Evolutionary conservation across 2,888 invertebrate species (phyloP).

Genomic region (Theodoxus fluviatilis): DNA sequence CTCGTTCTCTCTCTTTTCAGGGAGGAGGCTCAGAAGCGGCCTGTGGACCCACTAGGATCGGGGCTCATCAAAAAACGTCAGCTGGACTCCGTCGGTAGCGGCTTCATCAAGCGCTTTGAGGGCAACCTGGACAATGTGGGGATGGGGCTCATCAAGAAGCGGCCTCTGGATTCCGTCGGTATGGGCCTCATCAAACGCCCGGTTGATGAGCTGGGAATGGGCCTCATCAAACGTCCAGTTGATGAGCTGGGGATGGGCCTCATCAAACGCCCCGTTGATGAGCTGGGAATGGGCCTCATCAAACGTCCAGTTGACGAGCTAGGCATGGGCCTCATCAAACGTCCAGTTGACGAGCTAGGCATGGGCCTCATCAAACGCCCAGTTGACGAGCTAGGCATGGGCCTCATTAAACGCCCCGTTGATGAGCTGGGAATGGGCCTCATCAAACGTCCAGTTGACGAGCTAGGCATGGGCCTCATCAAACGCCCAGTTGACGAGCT

Average conservation of each 20-base stretch:
- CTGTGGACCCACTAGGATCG: slow-evolving; percentile 20
- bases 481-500: slow-evolving; percentile 3
- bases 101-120: background rate
- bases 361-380: slow-evolving; percentile 27
- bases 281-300: slow-evolving; percentile 23
- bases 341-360: slow-evolving; percentile 15
- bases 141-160: slow-evolving; percentile 20
- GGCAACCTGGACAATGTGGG: slow-evolving; percentile 16
- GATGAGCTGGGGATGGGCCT: slow-evolving; percentile 18
- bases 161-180: background rate
- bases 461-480: slow-evolving; percentile 16
- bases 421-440: slow-evolving; percentile 17
- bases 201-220: slow-evolving; percentile 21
- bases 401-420: slow-evolving; percentile 23
- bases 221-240: slow-evolving; percentile 25
- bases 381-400: slow-evolving; percentile 23
- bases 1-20: no score
- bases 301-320: slow-evolving; percentile 19
- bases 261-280: slow-evolving; percentile 26
- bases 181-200: slow-evolving; percentile 10
- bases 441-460: slow-evolving; percentile 23
- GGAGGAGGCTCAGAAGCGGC: no score
- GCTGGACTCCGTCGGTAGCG: background rate
- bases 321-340: slow-evolving; percentile 26
- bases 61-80: slow-evolving; percentile 27